Evolutionary conservation across 2,888 invertebrate species (phyloP).

Genomic region (Sclerodermus sp.): DNA sequence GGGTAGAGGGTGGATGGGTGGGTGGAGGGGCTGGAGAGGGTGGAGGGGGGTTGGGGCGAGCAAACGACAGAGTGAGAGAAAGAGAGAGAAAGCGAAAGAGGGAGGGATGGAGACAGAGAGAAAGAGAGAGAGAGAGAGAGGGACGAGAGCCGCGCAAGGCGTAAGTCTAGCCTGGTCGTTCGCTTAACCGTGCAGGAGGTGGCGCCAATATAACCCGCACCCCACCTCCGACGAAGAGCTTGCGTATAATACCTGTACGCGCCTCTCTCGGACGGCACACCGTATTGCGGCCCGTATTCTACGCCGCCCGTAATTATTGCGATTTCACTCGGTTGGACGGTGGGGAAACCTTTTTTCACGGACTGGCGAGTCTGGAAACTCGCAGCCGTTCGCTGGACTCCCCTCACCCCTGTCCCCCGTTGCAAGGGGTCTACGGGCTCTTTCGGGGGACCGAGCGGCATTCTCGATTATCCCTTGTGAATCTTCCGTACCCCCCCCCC

Average conservation of each 20-base stretch:
- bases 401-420: too few relatives aligned
- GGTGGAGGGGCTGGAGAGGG: slow-evolving; percentile 12
- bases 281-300: slow-evolving; percentile 37
- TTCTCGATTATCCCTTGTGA: too few relatives aligned
- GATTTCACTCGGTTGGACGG: slow-evolving; percentile 30
- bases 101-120: slow-evolving; percentile 54
- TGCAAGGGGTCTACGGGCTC: too few relatives aligned
- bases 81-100: slow-evolving; percentile 36
- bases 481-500: too few relatives aligned
- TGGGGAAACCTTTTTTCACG: too few relatives aligned
- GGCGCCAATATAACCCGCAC: slow-evolving; percentile 57
- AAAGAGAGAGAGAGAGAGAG: slow-evolving; percentile 52
- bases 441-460: too few relatives aligned
- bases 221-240: slow-evolving; percentile 44
- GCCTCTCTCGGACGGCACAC: slow-evolving; percentile 29
- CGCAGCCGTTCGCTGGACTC: too few relatives aligned
- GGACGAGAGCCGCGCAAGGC: slow-evolving; percentile 61
- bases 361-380: too few relatives aligned
- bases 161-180: slow-evolving; percentile 58
- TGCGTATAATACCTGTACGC: slow-evolving; percentile 47
- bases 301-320: slow-evolving; percentile 42
- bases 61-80: slow-evolving; percentile 36
- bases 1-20: slow-evolving; percentile 24
- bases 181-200: slow-evolving; percentile 66
- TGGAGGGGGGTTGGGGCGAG: slow-evolving; percentile 41